A percentile compares a stretch with the other conserved stretches of the same genome.
Conservation (phyloP, 2,797 vertebrate species). For the Meda fulgida region DNA sequence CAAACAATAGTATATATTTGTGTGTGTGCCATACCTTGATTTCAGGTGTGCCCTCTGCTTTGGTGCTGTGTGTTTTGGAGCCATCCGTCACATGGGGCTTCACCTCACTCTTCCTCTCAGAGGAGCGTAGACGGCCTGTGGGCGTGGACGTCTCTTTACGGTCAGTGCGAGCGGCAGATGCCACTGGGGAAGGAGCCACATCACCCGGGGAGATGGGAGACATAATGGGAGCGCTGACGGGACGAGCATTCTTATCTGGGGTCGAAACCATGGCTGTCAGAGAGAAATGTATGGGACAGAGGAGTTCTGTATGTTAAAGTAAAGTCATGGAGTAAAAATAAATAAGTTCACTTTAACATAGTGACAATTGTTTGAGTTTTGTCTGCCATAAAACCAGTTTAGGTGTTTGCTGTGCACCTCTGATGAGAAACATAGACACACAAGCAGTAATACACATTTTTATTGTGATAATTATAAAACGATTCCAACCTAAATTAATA, state of each 20-base stretch:
- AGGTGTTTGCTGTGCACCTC: not conserved
- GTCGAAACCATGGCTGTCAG: constrained; percentile 83
- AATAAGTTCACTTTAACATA: not conserved
- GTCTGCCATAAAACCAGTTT: constrained; percentile 1
- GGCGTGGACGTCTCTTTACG: constrained; percentile 63
- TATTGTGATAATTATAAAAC: not conserved
- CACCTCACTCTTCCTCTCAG: constrained; percentile 73
- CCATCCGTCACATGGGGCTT: constrained; percentile 75
- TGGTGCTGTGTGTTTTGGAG: constrained; percentile 69
- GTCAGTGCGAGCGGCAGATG: constrained; percentile 57
- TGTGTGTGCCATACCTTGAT: constrained; percentile 79
- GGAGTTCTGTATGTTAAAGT: not conserved
- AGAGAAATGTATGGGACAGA: constrained; percentile 15
- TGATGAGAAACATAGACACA: not conserved
- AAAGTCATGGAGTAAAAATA: not conserved
- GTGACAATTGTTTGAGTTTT: not conserved
- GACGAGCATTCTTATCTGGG: constrained; percentile 87
- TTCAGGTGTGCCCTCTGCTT: constrained; percentile 73
- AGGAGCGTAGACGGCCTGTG: constrained; percentile 60
- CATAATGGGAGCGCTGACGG: constrained; percentile 91
- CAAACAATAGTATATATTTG: not conserved
- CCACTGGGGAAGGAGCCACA: constrained; percentile 58
- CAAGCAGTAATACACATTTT: not conserved
- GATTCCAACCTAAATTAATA: not conserved
- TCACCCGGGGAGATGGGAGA: constrained; percentile 74